phyloP scores from a whole-genome alignment of 2,888 invertebrate genomes.

The Dysmachus trigonus region DNA sequence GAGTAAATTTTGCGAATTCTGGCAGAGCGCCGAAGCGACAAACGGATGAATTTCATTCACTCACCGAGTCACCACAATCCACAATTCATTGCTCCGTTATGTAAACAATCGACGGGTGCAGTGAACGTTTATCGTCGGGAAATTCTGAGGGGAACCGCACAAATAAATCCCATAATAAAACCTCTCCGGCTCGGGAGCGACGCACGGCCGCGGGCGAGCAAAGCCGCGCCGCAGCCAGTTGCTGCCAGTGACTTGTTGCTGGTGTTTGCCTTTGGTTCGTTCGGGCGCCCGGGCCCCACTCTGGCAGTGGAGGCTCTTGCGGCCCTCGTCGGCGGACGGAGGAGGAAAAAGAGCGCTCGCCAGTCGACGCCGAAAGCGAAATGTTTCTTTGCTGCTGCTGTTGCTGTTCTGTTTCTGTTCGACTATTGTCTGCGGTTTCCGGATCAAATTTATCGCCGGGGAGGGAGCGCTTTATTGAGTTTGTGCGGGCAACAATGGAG shows the following conservation, averaged over 20 bases:
- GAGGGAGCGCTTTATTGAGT: not conserved
- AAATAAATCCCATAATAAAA: constrained; percentile 27
- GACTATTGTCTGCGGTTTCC: constrained; percentile 31
- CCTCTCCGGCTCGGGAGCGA: not conserved
- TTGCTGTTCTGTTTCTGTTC: not conserved
- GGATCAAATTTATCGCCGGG: constrained; percentile 27
- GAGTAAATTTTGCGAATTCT: not conserved
- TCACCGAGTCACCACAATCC: not conserved
- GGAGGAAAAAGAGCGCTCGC: not conserved
- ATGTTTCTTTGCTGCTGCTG: not conserved
- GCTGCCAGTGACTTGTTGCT: constrained; percentile 30
- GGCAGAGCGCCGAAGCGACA: not conserved
- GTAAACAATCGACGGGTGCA: not conserved
- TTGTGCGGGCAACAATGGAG: not conserved
- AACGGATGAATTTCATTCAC: not conserved
- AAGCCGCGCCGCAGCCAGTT: not conserved
- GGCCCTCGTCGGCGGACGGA: not conserved
- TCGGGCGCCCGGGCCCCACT: not conserved
- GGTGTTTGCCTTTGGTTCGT: not conserved
- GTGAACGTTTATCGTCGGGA: not conserved
- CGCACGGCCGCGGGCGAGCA: not conserved
- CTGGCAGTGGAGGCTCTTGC: not conserved
- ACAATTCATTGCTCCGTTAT: constrained; percentile 16
- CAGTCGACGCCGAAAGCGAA: not conserved
- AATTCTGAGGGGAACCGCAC: constrained; percentile 15